phyloP scores from a whole-genome alignment of 37 sponge, comb jelly and placozoan species.

The Eunapius fragilis region DNA sequence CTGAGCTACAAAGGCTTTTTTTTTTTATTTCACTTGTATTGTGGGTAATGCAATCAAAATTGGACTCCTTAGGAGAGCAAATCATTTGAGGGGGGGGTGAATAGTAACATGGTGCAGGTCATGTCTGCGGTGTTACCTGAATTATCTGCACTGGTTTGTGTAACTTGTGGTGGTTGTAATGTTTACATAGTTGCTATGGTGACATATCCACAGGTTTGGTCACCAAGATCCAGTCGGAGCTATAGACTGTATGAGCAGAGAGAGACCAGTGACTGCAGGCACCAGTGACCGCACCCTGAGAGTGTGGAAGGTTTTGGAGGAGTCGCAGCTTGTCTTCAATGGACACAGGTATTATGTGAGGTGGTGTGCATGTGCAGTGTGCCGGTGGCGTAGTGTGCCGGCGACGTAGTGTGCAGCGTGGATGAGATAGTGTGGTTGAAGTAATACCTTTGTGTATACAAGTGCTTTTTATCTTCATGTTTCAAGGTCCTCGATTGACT shows the following conservation, averaged over 20 bases:
- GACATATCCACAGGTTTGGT: constrained; percentile 71
- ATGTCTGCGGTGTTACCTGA: too few species aligned
- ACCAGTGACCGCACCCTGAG: constrained; percentile 82
- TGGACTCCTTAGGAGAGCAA: too few species aligned
- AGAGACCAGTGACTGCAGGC: constrained; percentile 92
- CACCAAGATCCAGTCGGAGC: constrained; percentile 88
- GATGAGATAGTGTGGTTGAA: too few species aligned
- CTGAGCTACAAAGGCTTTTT: neutral
- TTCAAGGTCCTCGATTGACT: constrained; percentile 83
- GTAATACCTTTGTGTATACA: too few species aligned
- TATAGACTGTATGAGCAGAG: constrained; percentile 88
- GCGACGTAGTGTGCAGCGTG: neutral
- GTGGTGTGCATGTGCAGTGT: neutral
- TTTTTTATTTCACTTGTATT: too few species aligned
- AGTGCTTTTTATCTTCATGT: neutral
- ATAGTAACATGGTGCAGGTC: too few species aligned
- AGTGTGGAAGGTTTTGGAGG: constrained; percentile 94
- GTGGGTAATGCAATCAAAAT: too few species aligned
- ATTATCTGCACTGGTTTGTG: too few species aligned
- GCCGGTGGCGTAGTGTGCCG: neutral
- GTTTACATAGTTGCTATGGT: too few species aligned
- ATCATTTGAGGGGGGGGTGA: too few species aligned
- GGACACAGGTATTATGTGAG: constrained; percentile 65
- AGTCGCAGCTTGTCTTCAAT: constrained; percentile 93
- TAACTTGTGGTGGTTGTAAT: too few species aligned